phyloP scores from a whole-genome alignment of 2,113 vertebrate genomes.

The Antechinus stuartii region DNA sequence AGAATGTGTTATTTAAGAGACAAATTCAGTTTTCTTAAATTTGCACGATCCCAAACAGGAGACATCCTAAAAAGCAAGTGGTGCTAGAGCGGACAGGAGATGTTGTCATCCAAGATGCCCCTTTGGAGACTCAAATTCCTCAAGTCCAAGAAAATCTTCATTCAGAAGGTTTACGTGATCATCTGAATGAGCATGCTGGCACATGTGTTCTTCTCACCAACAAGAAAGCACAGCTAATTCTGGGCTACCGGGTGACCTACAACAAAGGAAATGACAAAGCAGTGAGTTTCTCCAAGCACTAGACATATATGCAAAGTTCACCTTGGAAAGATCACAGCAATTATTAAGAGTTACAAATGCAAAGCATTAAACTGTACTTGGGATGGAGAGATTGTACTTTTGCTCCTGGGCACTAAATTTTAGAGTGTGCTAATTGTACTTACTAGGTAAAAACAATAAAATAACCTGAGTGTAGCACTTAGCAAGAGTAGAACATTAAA shows the following conservation, averaged over 20 bases:
- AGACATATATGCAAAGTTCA: background rate
- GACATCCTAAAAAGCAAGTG: conserved; percentile 58
- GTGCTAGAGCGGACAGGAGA: conserved; percentile 11
- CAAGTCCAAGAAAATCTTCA: conserved; percentile 50
- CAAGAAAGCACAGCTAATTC: conserved; percentile 54
- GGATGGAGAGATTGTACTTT: background rate
- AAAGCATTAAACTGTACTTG: background rate
- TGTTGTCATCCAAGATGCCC: conserved; percentile 9
- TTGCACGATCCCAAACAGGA: background rate
- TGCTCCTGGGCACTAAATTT: background rate
- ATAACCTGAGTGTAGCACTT: background rate
- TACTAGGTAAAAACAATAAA: background rate
- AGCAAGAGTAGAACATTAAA: background rate
- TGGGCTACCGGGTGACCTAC: conserved; percentile 97
- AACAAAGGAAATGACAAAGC: conserved; percentile 72
- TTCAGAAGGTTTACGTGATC: conserved; percentile 52
- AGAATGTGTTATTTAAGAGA: conserved; percentile 20
- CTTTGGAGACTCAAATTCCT: conserved; percentile 27
- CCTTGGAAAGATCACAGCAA: background rate
- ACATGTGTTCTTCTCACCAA: background rate
- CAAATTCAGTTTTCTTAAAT: conserved; percentile 3
- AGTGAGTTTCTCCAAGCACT: background rate
- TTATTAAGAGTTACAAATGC: background rate
- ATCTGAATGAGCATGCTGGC: conserved; percentile 46
- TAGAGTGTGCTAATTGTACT: background rate